These are phyloP conservation scores for Tenualosa thibaudeaui DNA, from an alignment of 2,797 vertebrate species.

Conservation along the genomic window DNA sequence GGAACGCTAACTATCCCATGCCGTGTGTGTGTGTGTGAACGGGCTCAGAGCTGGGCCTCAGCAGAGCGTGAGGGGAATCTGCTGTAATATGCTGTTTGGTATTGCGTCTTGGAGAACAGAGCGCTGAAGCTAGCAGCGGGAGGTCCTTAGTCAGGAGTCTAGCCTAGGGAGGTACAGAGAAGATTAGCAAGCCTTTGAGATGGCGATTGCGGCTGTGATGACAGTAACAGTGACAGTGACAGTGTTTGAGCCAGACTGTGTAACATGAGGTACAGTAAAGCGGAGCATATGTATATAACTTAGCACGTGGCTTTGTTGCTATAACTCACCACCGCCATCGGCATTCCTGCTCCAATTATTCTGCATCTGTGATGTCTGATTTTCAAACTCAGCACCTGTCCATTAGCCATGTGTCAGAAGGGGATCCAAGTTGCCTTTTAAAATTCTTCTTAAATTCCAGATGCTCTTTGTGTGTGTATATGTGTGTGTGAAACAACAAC, in stretches of 20 bases:
- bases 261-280: no score
- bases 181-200: conserved; percentile 10
- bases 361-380: neutral
- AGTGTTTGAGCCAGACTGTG: neutral
- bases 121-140: neutral
- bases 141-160: neutral
- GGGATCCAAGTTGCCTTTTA: neutral
- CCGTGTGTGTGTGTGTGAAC: neutral
- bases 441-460: conserved; percentile 10
- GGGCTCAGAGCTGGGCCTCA: neutral
- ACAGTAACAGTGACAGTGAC: neutral
- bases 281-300: neutral
- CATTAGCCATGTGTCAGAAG: neutral
- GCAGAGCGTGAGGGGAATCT: neutral
- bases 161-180: neutral
- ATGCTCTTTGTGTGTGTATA: neutral
- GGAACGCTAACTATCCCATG: neutral
- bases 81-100: conserved; percentile 18
- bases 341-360: neutral
- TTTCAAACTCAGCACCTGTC: conserved; percentile 16
- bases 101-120: neutral
- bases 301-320: neutral
- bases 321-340: neutral
- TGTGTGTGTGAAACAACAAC: neutral
- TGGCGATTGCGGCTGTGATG: neutral